Evolutionary conservation across 2,113 vertebrate genomes (phyloP).

Genomic region (Megaceryle maxima): DNA sequence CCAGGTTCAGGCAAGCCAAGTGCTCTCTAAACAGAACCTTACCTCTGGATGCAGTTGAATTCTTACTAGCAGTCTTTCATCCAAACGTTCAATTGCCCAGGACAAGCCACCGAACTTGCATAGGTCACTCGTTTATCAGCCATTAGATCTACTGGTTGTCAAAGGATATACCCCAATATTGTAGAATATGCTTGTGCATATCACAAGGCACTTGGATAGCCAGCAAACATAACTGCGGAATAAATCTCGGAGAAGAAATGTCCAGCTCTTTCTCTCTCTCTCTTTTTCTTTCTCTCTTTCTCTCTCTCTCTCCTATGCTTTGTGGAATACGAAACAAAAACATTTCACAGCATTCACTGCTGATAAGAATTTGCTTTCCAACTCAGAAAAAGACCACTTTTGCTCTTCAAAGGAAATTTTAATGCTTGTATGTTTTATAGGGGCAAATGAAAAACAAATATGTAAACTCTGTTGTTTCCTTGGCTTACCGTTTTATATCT

Average conservation of each 20-base stretch:
- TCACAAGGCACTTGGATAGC: conserved; percentile 75
- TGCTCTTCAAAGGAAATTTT: conserved; percentile 81
- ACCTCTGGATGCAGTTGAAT: conserved; percentile 93
- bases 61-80: conserved; percentile 85
- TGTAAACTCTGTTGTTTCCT: conserved; percentile 74
- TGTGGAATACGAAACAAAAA: conserved; percentile 81
- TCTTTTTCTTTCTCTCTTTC: conserved; percentile 68
- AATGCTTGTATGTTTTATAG: conserved; percentile 79
- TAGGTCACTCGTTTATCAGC: conserved; percentile 75
- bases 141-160: conserved; percentile 74
- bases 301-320: conserved; percentile 75
- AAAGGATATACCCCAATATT: conserved; percentile 70
- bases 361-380: conserved; percentile 85
- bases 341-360: conserved; percentile 75
- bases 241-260: conserved; percentile 62
- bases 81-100: conserved; percentile 78
- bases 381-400: conserved; percentile 83
- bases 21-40: conserved; percentile 85
- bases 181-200: conserved; percentile 71
- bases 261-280: conserved; percentile 74
- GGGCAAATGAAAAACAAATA: conserved; percentile 70
- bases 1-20: conserved; percentile 80
- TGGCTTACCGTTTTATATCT: conserved; percentile 81
- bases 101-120: conserved; percentile 76
- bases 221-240: conserved; percentile 68